phyloP scores from a whole-genome alignment of 1,140 invertebrate genomes.

The Phymastichus coffea region DNA sequence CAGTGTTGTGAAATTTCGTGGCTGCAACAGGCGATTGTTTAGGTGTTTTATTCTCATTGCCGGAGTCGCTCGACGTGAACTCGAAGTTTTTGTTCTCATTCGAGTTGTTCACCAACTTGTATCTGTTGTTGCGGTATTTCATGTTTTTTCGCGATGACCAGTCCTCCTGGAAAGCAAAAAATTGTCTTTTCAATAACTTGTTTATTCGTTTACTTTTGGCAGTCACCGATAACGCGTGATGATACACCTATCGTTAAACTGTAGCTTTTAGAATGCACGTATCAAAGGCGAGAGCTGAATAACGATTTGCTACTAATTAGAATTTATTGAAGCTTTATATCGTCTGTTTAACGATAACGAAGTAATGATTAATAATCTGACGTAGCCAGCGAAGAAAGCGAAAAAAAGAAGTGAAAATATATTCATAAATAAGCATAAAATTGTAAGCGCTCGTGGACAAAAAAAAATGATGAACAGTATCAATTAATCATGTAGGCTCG shows the following conservation, averaged over 20 bases:
- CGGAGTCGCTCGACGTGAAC: conserved; percentile 48
- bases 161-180: conserved; percentile 43
- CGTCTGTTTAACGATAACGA: neutral
- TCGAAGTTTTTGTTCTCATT: conserved; percentile 46
- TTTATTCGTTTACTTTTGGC: no score
- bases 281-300: no score
- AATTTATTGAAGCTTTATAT: conserved; percentile 1
- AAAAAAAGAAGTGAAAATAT: neutral
- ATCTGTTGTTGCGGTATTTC: conserved; percentile 50
- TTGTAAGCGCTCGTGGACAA: neutral
- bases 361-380: neutral
- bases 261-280: no score
- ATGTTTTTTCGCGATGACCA: conserved; percentile 48
- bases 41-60: conserved; percentile 50
- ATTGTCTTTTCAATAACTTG: no score
- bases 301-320: neutral
- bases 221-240: no score
- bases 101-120: conserved; percentile 40
- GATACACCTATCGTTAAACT: no score
- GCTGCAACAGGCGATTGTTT: conserved; percentile 42
- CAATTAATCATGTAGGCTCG: neutral
- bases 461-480: neutral
- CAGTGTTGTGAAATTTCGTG: conserved; percentile 41
- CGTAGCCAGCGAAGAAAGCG: no score
- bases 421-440: conserved; percentile 2